Conservation (phyloP, 2,113 vertebrate species). For the Tachycineta bicolor region DNA sequence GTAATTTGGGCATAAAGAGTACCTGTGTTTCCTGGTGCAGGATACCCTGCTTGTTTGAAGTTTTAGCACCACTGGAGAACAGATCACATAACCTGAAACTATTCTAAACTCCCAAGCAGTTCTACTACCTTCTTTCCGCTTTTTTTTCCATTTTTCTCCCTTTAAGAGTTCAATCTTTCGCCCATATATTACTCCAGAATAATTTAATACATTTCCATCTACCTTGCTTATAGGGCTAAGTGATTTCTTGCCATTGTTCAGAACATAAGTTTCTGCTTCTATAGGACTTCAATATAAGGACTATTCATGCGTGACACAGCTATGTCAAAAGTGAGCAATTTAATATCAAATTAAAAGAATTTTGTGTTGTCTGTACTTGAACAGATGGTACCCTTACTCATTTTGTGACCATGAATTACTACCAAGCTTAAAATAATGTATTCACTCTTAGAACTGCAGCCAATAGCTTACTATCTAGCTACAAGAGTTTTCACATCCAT, state of each 20-base stretch:
- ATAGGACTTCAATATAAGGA: not conserved
- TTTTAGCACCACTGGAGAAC: not conserved
- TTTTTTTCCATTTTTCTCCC: not conserved
- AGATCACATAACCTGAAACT: not conserved
- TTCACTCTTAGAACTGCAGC: not conserved
- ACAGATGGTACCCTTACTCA: constrained; percentile 30
- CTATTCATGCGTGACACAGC: not conserved
- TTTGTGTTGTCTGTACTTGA: not conserved
- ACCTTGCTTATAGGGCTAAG: not conserved
- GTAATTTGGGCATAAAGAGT: not conserved
- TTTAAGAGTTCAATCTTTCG: not conserved
- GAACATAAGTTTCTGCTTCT: not conserved
- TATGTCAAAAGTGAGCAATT: constrained; percentile 3
- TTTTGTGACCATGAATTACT: constrained; percentile 28
- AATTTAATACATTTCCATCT: not conserved
- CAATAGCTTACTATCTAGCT: not conserved
- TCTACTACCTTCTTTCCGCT: not conserved
- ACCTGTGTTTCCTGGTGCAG: not conserved
- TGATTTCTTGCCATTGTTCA: not conserved
- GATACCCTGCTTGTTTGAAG: not conserved
- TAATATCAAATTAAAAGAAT: not conserved
- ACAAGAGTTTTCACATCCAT: not conserved
- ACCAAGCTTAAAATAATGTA: not conserved
- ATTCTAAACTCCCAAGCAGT: not conserved
- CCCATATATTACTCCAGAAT: not conserved